Percentiles rank a stretch among this genome's conserved stretches.
Evolutionary conservation across 2,888 invertebrate species (phyloP).

Genomic region (Lomographa bimaculata): DNA sequence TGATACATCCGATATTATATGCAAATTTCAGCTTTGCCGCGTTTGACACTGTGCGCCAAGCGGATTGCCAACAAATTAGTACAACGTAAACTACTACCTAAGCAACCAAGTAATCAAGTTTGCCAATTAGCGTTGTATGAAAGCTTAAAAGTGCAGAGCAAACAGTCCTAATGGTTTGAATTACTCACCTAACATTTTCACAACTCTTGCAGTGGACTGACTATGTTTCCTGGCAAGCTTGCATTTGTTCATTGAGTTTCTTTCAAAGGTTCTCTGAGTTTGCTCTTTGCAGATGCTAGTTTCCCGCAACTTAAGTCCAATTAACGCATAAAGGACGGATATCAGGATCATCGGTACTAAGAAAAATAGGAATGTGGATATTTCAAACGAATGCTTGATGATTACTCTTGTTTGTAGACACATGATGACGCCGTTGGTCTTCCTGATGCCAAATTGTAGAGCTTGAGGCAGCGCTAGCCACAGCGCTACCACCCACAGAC

Average conservation of each 20-base stretch:
- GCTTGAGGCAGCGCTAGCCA: conserved; percentile 89
- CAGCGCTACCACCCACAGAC: conserved; percentile 92
- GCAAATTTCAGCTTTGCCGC: too few relatives aligned
- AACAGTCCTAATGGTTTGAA: too few relatives aligned
- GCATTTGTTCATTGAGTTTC: conserved; percentile 44
- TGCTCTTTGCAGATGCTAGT: conserved; percentile 62
- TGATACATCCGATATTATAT: too few relatives aligned
- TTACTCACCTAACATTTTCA: conserved; percentile 90
- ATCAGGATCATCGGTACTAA: conserved; percentile 90
- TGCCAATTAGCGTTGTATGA: too few relatives aligned
- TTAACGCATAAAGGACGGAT: conserved; percentile 87
- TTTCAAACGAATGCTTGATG: conserved; percentile 86
- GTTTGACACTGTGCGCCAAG: too few relatives aligned
- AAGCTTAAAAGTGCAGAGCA: too few relatives aligned
- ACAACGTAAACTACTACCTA: too few relatives aligned
- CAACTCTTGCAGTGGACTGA: conserved; percentile 86
- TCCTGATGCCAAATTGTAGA: conserved; percentile 67
- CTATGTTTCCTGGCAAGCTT: conserved; percentile 66
- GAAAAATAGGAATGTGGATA: conserved; percentile 89
- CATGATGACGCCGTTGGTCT: conserved; percentile 64
- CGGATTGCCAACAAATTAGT: too few relatives aligned
- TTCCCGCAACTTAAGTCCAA: conserved; percentile 84
- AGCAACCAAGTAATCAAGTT: too few relatives aligned
- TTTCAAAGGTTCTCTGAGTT: conserved; percentile 46
- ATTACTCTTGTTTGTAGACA: conserved; percentile 78